Evolutionary conservation across 2,113 vertebrate genomes (phyloP).

Genomic region (Uropsilus gracilis): DNA sequence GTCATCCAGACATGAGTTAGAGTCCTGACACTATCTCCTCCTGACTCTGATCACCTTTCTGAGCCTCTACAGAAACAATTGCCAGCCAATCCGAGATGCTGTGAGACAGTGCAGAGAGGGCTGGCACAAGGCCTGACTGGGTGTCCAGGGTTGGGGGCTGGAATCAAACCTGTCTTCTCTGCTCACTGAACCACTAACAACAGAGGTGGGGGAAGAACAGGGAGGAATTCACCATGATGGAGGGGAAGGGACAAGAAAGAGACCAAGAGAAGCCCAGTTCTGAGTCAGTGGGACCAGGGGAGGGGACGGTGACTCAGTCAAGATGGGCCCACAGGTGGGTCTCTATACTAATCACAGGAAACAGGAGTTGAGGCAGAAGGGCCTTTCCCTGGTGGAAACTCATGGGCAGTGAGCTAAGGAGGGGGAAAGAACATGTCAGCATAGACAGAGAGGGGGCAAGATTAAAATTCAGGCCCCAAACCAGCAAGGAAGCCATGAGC

Average conservation of each 20-base stretch:
- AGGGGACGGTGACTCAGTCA: constrained; percentile 50
- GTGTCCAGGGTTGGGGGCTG: neutral
- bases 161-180: neutral
- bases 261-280: neutral
- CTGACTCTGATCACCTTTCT: neutral
- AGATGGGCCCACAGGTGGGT: neutral
- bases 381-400: constrained; percentile 30
- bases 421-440: too few relatives aligned
- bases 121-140: neutral
- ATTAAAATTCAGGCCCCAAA: neutral
- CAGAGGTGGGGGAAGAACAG: neutral
- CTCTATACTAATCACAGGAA: constrained; percentile 55
- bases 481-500: neutral
- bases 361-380: neutral
- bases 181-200: neutral
- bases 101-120: neutral
- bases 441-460: neutral
- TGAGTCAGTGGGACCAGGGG: neutral
- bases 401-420: neutral
- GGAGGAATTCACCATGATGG: rapidly evolving
- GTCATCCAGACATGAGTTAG: neutral
- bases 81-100: neutral
- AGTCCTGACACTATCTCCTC: neutral
- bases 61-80: neutral
- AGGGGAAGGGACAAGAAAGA: neutral